Conservation (phyloP, 2,113 vertebrate species). For the Muscicapa adusta region DNA sequence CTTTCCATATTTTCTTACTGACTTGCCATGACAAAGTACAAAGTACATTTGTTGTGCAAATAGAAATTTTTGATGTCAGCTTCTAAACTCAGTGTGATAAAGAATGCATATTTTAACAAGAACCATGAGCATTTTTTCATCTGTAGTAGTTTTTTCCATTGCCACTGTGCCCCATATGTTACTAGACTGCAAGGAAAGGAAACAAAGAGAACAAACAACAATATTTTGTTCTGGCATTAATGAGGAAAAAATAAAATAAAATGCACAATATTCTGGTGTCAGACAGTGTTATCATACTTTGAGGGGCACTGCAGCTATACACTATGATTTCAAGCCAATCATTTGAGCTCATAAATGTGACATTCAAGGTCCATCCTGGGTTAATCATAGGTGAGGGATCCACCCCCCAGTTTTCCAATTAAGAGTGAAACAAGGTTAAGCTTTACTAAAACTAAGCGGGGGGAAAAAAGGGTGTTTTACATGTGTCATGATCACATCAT, state of each 20-base stretch:
- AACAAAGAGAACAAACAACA: background rate
- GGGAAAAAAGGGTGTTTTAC: fast-evolving
- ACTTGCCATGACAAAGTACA: background rate
- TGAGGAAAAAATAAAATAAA: background rate
- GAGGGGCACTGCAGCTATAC: background rate
- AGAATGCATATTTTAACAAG: background rate
- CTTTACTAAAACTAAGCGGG: background rate
- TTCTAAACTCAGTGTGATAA: background rate
- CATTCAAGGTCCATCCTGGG: background rate
- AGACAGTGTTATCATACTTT: background rate
- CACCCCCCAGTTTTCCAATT: background rate
- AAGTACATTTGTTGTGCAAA: background rate
- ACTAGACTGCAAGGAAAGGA: background rate
- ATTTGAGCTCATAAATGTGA: background rate
- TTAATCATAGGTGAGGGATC: background rate
- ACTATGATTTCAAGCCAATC: background rate
- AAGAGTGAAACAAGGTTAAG: background rate
- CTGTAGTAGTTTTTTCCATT: background rate
- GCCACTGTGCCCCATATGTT: background rate
- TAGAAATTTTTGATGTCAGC: background rate
- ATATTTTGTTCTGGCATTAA: background rate
- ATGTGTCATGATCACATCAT: background rate
- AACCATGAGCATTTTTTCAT: background rate
- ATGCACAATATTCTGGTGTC: background rate
- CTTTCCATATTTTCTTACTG: background rate